Percentiles rank a stretch among this genome's conserved stretches.
Evolutionary conservation across 1,140 invertebrate species (phyloP).

Genomic region (Cotesia vestalis): DNA sequence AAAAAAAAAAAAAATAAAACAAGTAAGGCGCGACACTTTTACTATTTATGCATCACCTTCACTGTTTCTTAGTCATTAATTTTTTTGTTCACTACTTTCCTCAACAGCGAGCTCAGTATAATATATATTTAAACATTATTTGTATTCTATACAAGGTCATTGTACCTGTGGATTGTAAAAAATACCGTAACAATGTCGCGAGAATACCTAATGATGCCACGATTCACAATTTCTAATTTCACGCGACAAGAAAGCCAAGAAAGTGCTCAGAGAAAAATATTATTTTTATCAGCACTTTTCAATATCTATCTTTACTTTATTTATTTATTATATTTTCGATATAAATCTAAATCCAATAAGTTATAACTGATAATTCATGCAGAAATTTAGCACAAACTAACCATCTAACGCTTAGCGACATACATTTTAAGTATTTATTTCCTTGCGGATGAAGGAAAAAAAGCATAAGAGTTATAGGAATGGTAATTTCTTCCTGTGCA

Average conservation of each 20-base stretch:
- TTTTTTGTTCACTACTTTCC: not conserved
- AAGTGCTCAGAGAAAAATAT: slow-evolving; percentile 21
- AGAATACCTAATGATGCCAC: slow-evolving; percentile 33
- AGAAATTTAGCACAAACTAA: too few relatives aligned
- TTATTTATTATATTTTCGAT: not conserved
- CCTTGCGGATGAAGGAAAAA: too few relatives aligned
- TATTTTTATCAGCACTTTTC: too few relatives aligned
- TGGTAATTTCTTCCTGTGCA: too few relatives aligned
- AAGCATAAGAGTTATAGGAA: too few relatives aligned
- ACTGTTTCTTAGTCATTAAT: too few relatives aligned
- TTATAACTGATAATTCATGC: not conserved
- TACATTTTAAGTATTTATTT: too few relatives aligned
- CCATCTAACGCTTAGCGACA: too few relatives aligned
- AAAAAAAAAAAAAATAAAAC: not conserved
- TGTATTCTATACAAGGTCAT: slow-evolving; percentile 39
- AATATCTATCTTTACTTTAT: too few relatives aligned
- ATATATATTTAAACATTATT: slow-evolving; percentile 26
- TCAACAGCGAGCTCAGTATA: not conserved
- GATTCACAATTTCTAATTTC: slow-evolving; percentile 34
- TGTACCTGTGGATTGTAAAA: slow-evolving; percentile 34
- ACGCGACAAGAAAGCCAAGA: slow-evolving; percentile 19
- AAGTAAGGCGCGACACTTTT: not conserved
- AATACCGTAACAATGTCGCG: not conserved
- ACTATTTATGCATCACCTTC: too few relatives aligned
- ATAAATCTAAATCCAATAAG: not conserved